phyloP scores from a whole-genome alignment of 64 coral and sea anemone species.

The Montipora foliosa region DNA sequence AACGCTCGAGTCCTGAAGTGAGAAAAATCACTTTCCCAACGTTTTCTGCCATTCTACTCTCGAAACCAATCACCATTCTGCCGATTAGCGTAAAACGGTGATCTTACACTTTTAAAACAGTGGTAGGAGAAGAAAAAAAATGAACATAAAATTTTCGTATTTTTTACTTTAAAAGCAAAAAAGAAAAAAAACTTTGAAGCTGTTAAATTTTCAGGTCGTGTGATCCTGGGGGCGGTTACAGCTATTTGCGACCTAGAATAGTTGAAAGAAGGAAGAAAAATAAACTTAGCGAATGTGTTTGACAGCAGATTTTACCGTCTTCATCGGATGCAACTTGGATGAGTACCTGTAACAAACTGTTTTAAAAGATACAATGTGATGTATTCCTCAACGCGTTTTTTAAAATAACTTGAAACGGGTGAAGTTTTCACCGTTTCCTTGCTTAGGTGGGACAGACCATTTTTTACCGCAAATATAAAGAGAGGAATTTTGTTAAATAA shows the following conservation, averaged over 20 bases:
- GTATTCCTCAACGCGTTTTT: not conserved
- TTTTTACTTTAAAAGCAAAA: not conserved
- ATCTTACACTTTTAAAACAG: not conserved
- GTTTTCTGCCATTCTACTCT: not conserved
- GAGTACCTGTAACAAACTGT: not conserved
- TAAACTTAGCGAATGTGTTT: constrained; percentile 3
- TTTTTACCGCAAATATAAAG: not conserved
- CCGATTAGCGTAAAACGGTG: not conserved
- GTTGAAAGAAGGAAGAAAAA: constrained; percentile 30
- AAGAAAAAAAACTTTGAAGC: not conserved
- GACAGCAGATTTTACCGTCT: not conserved
- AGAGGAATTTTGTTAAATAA: constrained; percentile 41
- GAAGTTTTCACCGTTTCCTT: not conserved
- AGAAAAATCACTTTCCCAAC: constrained; percentile 27
- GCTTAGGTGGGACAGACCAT: not conserved
- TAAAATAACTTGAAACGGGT: not conserved
- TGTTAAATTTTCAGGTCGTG: constrained; percentile 37
- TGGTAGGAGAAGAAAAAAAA: not conserved
- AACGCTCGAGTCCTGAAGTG: not conserved
- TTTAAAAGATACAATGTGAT: not conserved
- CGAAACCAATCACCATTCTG: not conserved
- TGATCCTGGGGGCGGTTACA: constrained; percentile 23
- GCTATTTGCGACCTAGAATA: not conserved
- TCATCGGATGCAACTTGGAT: not conserved
- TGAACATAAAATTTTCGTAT: not conserved